phyloP scores from a whole-genome alignment of 2,888 invertebrate genomes.

The Nephrocerus scutellatus region DNA sequence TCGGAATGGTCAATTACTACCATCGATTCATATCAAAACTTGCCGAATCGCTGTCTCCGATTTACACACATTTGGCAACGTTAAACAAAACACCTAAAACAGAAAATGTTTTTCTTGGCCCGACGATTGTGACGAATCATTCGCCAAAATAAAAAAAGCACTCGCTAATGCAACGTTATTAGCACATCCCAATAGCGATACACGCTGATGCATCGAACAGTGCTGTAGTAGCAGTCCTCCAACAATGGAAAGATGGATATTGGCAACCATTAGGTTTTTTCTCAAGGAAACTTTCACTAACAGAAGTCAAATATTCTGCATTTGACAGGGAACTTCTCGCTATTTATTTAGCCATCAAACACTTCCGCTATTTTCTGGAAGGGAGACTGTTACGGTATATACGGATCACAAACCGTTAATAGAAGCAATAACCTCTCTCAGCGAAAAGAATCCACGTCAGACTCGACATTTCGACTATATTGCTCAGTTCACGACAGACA shows the following conservation, averaged over 20 bases:
- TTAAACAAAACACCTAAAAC: slow-evolving; percentile 17
- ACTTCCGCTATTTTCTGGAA: slow-evolving; percentile 3
- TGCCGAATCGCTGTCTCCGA: slow-evolving; percentile 15
- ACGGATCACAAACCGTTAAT: slow-evolving; percentile 9
- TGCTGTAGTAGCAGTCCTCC: slow-evolving; percentile 14
- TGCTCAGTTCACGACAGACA: slow-evolving; percentile 7
- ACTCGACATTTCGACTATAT: slow-evolving; percentile 8
- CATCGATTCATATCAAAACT: slow-evolving; percentile 19
- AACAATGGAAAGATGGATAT: slow-evolving; percentile 1
- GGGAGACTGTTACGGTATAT: slow-evolving; percentile 4
- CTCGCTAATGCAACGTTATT: slow-evolving; percentile 11
- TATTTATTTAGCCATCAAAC: slow-evolving; percentile 5
- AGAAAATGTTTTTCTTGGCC: slow-evolving; percentile 15
- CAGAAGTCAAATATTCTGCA: slow-evolving; percentile 5
- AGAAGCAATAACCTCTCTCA: slow-evolving; percentile 5
- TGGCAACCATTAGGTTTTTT: slow-evolving; percentile 7
- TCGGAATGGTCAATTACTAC: slow-evolving; percentile 14
- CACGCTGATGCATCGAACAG: slow-evolving; percentile 19
- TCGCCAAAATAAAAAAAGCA: slow-evolving; percentile 15
- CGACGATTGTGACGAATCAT: slow-evolving; percentile 14
- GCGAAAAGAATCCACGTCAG: slow-evolving; percentile 5
- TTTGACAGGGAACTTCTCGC: slow-evolving; percentile 7
- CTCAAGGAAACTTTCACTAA: slow-evolving; percentile 4
- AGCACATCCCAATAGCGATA: slow-evolving; percentile 13
- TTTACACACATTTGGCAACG: slow-evolving; percentile 11